A percentile compares a stretch with the other conserved stretches of the same genome.
Evolutionary conservation across 2,888 invertebrate genomes (phyloP).

Genomic region (Microdon myrmicae): DNA sequence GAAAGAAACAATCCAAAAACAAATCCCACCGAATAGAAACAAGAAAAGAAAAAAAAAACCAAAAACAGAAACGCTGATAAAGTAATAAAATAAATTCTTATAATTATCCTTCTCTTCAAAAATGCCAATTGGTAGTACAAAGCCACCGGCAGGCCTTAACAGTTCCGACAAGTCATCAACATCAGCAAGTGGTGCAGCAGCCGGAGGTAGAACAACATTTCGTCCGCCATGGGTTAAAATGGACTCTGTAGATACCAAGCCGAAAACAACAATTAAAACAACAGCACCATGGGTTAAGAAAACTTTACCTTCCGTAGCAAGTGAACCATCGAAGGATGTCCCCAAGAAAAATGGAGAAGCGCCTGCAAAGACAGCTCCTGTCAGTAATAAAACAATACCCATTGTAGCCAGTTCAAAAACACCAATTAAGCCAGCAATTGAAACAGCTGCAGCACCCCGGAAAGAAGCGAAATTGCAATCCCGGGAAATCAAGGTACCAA

Average conservation of each 20-base stretch:
- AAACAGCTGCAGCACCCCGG: slow-evolving; percentile 24
- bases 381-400: slow-evolving; percentile 23
- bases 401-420: slow-evolving; percentile 18
- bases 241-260: slow-evolving; percentile 65
- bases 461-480: slow-evolving; percentile 56
- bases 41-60: slow-evolving; percentile 18
- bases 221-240: slow-evolving; percentile 78
- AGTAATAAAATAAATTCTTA: slow-evolving; percentile 10
- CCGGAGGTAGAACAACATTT: slow-evolving; percentile 71
- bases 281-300: slow-evolving; percentile 70
- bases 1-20: slow-evolving; percentile 5
- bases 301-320: slow-evolving; percentile 38
- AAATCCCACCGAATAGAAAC: slow-evolving; percentile 15
- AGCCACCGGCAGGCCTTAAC: slow-evolving; percentile 54
- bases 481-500: slow-evolving; percentile 65
- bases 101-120: too few relatives aligned
- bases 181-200: slow-evolving; percentile 57
- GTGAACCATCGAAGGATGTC: slow-evolving; percentile 48
- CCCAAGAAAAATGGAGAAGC: slow-evolving; percentile 56
- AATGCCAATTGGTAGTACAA: slow-evolving; percentile 65
- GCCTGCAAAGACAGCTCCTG: slow-evolving; percentile 32
- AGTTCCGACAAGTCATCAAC: slow-evolving; percentile 39
- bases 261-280: slow-evolving; percentile 58
- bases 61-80: slow-evolving; percentile 11
- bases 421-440: slow-evolving; percentile 15